Evolutionary conservation across 2,888 invertebrate species (phyloP).

Genomic region (Plagodis dolabraria): DNA sequence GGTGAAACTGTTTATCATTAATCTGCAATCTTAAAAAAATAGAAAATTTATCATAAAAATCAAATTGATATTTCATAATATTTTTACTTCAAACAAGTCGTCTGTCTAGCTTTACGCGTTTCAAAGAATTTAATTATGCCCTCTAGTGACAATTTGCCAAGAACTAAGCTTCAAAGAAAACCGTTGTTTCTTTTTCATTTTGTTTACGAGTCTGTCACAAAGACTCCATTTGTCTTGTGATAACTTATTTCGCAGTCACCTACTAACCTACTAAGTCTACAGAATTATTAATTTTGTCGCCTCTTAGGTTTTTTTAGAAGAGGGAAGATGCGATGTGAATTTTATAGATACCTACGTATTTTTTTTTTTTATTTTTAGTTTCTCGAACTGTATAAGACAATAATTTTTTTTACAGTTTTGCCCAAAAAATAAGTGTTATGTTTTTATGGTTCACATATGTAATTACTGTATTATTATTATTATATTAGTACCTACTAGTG

Average conservation of each 20-base stretch:
- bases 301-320: slow-evolving; percentile 19
- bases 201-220: slow-evolving; percentile 42
- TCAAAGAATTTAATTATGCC: slow-evolving; percentile 39
- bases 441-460: too few species aligned
- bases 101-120: slow-evolving; percentile 21
- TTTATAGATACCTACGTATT: too few species aligned
- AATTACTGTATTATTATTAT: too few species aligned
- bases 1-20: too few species aligned
- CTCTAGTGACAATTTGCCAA: slow-evolving; percentile 34
- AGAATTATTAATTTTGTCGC: slow-evolving; percentile 34
- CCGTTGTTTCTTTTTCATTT: slow-evolving; percentile 48
- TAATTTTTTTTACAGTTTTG: too few species aligned
- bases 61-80: not conserved
- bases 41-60: too few species aligned
- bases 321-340: not conserved
- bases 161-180: slow-evolving; percentile 45
- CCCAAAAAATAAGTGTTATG: too few species aligned
- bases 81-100: not conserved
- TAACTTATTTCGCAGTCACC: slow-evolving; percentile 51
- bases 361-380: too few species aligned
- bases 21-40: too few species aligned
- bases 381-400: too few species aligned
- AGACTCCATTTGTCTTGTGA: slow-evolving; percentile 46
- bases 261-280: slow-evolving; percentile 20
- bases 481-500: too few species aligned